Evolutionary conservation across 1,140 invertebrate species (phyloP), one percentile per base, ranked within the genome.

Genomic region (Solen grandis): DNA sequence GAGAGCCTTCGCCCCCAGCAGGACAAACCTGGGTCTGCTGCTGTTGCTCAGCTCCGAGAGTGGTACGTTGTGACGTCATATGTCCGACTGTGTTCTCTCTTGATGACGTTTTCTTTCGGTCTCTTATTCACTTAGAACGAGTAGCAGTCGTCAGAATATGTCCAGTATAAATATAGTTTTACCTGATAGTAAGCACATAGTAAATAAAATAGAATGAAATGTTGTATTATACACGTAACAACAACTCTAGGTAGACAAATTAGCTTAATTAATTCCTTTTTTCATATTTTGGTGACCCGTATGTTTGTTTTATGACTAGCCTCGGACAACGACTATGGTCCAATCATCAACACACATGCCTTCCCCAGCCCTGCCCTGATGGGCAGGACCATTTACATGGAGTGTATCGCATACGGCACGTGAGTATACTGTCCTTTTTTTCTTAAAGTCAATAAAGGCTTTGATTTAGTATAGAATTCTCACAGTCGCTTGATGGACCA

Each of bases 361-460:
- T 70, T 79, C 19, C 76, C 76, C 16, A 70, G 19, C 25, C 76
- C 76, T 8, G 62, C 66, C 1, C 35, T 79, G 25, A 62, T 46
- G 29, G 66, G 66, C 0, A 33, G 54, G n/a, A 79, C 35, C 19
- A 63, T 79, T 14, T 35, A 63, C 22, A 69, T 79, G 65, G 76
- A 79, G 38, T 79, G 76, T 70, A 62, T 79, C 50, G 76, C 76
- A 5, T 80, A 80, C 25, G 77, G 77, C 36, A 70, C 57, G 77
- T 80, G 54, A 63, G 77, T 73, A 10, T 8, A 10, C 41, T 46
- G 41, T 10, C n/a, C n/a, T n/a, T n/a, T n/a, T n/a, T n/a, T n/a
- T n/a, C n/a, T n/a, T n/a, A n/a, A n/a, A n/a, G n/a, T n/a, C n/a
- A n/a, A n/a, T n/a, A n/a, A n/a, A n/a, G n/a, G n/a, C n/a, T n/a